Evolutionary conservation across 2,797 vertebrate species (phyloP).

Genomic region (Phrynocephalus vlangalii): DNA sequence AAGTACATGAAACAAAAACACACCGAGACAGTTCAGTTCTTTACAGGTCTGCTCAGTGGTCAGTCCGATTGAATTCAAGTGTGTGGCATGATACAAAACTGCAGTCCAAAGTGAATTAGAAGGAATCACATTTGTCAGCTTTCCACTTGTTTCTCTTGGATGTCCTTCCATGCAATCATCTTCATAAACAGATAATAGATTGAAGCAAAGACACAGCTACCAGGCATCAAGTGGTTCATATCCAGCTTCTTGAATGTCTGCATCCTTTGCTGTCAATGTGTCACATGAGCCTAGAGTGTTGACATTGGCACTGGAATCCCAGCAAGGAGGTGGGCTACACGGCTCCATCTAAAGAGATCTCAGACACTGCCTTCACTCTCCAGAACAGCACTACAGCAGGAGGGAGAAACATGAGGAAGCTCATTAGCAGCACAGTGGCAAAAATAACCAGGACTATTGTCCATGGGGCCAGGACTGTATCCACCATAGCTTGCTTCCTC

Average conservation of each 20-base stretch:
- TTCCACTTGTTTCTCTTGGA: constrained; percentile 25
- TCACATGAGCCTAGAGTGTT: not conserved
- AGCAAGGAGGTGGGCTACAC: constrained; percentile 51
- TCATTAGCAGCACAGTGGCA: constrained; percentile 70
- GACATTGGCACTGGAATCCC: not conserved
- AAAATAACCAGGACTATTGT: constrained; percentile 72
- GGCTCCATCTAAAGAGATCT: constrained; percentile 56
- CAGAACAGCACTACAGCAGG: constrained; percentile 52
- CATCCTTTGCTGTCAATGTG: not conserved
- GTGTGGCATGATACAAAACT: too few relatives aligned
- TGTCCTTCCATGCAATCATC: not conserved
- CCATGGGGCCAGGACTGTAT: constrained; percentile 60
- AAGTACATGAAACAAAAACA: not conserved
- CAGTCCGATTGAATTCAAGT: not conserved
- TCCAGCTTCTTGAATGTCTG: not conserved
- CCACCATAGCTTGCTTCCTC: constrained; percentile 20
- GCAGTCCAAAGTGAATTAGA: not conserved
- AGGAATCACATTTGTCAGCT: not conserved
- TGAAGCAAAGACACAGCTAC: not conserved
- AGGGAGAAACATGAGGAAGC: constrained; percentile 68
- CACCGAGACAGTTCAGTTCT: not conserved
- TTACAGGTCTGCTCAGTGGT: not conserved
- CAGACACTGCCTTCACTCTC: constrained; percentile 56
- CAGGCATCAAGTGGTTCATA: not conserved
- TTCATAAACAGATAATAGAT: not conserved